Evolutionary conservation across 2,797 vertebrate species (phyloP).

Genomic region (Sphaeramia orbicularis): DNA sequence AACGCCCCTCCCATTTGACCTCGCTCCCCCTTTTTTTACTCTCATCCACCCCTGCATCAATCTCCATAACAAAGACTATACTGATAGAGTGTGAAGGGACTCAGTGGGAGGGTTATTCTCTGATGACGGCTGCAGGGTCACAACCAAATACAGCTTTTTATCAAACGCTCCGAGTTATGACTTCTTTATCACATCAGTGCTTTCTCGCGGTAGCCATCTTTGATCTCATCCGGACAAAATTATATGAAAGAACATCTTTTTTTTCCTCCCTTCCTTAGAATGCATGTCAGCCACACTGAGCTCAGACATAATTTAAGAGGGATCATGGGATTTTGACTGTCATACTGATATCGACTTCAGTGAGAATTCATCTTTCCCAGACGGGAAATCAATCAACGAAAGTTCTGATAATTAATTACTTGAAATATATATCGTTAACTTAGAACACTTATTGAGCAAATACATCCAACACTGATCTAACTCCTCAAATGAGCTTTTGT

Average conservation of each 20-base stretch:
- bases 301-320: constrained; percentile 8
- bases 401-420: no score
- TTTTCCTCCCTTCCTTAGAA: background rate
- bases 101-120: constrained; percentile 57
- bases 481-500: no score
- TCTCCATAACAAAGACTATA: constrained; percentile 77
- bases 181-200: constrained; percentile 34
- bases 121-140: constrained; percentile 42
- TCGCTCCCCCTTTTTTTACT: constrained; percentile 27
- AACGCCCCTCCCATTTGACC: constrained; percentile 66
- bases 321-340: constrained; percentile 6
- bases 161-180: constrained; percentile 31
- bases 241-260: constrained; percentile 1
- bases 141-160: constrained; percentile 37
- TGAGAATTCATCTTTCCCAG: no score
- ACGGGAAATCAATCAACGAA: no score
- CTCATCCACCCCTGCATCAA: constrained; percentile 66
- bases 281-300: background rate
- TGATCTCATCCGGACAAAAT: constrained; percentile 38
- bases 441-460: no score
- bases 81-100: constrained; percentile 71
- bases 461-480: no score
- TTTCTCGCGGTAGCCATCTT: constrained; percentile 30
- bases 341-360: background rate
- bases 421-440: no score